Evolutionary conservation across 2,113 vertebrate species (phyloP), one percentile per base, ranked within the genome.

Genomic region (Electrona antarctica): DNA sequence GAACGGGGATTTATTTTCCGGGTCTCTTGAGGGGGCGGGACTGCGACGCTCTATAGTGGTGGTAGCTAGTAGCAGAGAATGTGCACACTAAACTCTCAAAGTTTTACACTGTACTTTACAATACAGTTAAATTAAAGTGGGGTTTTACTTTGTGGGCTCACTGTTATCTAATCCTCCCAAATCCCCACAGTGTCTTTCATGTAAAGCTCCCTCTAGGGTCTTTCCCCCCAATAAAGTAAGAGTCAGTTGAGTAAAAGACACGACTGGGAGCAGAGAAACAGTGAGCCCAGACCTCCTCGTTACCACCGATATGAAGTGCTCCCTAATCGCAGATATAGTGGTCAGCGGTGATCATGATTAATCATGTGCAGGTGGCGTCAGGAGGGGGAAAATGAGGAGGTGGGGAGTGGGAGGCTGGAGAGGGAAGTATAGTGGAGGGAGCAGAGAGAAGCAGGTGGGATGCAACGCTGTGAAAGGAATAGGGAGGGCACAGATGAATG

Each of bases 191-290:
- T 83, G 69, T 88, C 79, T 90, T 89, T 90, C 73, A 87, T 90
- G 80, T 85, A 55, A 21, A 67, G 79, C 85, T 90, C 87, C 84
- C 88, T 74, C 81, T 80, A 85, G 85, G 87, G 79, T 91, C 78
- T 85, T 85, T 82, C 33, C 83, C 82, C 72, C 82, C 71, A 74
- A 76, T 82, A 85, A 82, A 69, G 71, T 77, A 67, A 21, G 67
- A 87, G 84, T 83, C 76, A 78, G 86, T 71, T 76, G 87, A 88
- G 85, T 82, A 85, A 88, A 89, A 88, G 71, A 79, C 77, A 78
- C 88, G 71, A 60, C 69, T 73, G 87, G 87, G 81, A 87, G 69
- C 76, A 60, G 56, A 80, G 64, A 73, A 48, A 64, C 82, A 80
- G 74, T 55, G 48, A 69, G 71, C 70, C 21, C 41, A 47, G 33